A percentile compares a stretch with the other conserved stretches of the same genome.
Evolutionary conservation across 1,140 invertebrate species (phyloP).

Genomic region (Phthorimaea operculella): DNA sequence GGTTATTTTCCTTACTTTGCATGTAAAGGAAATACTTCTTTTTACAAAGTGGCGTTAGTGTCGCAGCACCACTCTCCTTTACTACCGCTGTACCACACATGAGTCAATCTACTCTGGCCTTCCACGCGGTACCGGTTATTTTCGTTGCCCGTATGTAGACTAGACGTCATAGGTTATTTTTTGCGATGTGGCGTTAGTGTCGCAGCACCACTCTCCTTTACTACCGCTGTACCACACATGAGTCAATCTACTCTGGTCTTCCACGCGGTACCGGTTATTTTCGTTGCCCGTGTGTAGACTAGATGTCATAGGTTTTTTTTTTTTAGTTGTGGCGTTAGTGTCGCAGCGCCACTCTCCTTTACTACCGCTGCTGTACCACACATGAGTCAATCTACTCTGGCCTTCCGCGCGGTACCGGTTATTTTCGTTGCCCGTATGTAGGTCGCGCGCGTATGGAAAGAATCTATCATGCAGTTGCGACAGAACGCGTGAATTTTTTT

Average conservation of each 20-base stretch:
- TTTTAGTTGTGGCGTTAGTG: too few relatives aligned
- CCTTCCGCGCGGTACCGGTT: slow-evolving; percentile 26
- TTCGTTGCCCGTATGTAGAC: slow-evolving; percentile 35
- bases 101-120: slow-evolving; percentile 17
- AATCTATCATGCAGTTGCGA: slow-evolving; percentile 30
- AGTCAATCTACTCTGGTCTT: slow-evolving; percentile 17
- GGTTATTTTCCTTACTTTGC: slow-evolving; percentile 39
- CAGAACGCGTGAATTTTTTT: background rate
- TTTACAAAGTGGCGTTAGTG: too few relatives aligned
- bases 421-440: slow-evolving; percentile 39
- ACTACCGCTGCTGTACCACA: background rate
- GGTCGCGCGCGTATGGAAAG: slow-evolving; percentile 34
- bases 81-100: too few relatives aligned
- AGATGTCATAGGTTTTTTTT: too few relatives aligned
- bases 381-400: slow-evolving; percentile 12
- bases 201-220: too few relatives aligned
- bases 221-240: background rate
- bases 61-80: too few relatives aligned
- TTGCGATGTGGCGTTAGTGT: too few relatives aligned
- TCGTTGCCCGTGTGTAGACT: slow-evolving; percentile 33
- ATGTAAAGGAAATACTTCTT: too few relatives aligned
- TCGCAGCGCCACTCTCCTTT: too few relatives aligned
- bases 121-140: slow-evolving; percentile 30
- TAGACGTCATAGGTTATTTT: too few relatives aligned
- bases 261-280: slow-evolving; percentile 32